A percentile compares a stretch with the other conserved stretches of the same genome.
Conservation (phyloP, 2,888 invertebrate genomes). For the Microctonus aethiopoides region DNA sequence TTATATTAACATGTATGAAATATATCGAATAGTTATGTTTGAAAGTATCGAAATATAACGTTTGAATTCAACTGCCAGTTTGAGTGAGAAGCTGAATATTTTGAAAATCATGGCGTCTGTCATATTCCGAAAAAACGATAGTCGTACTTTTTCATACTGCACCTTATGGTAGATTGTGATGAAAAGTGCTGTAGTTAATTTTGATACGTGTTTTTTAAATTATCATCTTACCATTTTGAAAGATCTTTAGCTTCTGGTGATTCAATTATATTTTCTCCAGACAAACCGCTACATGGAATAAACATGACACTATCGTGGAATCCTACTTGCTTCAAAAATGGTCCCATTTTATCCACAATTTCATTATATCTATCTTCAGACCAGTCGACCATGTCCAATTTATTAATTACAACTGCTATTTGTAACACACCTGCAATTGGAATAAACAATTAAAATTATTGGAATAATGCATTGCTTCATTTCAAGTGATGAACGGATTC, state of each 20-base stretch:
- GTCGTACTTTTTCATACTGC: too few species aligned
- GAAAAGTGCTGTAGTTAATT: too few species aligned
- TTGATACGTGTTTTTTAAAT: constrained; percentile 1
- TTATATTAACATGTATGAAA: too few species aligned
- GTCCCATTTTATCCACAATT: constrained; percentile 83
- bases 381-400: constrained; percentile 97
- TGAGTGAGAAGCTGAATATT: too few species aligned
- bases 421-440: constrained; percentile 85
- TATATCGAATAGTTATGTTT: too few species aligned
- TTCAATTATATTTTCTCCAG: constrained; percentile 89
- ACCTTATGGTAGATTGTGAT: too few species aligned
- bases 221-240: constrained; percentile 70
- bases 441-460: background rate
- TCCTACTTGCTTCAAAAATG: constrained; percentile 90
- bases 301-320: constrained; percentile 91
- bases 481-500: too few species aligned
- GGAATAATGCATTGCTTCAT: background rate
- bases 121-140: too few species aligned
- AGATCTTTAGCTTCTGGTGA: constrained; percentile 75
- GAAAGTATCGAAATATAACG: too few species aligned
- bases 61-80: too few species aligned
- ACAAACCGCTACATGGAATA: constrained; percentile 96
- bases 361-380: constrained; percentile 90
- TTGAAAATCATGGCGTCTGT: too few species aligned
- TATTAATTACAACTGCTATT: constrained; percentile 95